Evolutionary conservation across 2,797 vertebrate species (phyloP), one percentile per base, ranked within the genome.

Genomic region (Sarcoramphus papa): DNA sequence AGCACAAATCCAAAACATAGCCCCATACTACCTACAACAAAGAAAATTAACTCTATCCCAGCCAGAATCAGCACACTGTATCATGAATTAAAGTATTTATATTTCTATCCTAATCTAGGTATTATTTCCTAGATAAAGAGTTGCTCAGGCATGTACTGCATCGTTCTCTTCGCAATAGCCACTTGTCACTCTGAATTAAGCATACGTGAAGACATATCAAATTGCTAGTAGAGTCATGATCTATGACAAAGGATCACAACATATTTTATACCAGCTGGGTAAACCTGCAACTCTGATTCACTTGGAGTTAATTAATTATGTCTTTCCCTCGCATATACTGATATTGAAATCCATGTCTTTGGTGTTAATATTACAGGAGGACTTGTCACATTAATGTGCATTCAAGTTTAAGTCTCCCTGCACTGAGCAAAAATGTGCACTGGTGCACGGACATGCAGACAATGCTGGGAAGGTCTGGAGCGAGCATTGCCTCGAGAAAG

Each of bases 301-400:
- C n/a, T 30, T 85, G 86, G 45, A 92, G 43, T 33, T 88, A 63
- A 96, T 91, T 95, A 94, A 95, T 96, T 97, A 63, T 17, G 62
- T 67, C 64, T 89, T 83, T 94, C 64, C 48, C 45, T 79, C 43
- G 78, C 70, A 90, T 92, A 81, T 76, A 65, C 41, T 95, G 54
- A 45, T 59, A n/a, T 4, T 45, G 37, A 96, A 84, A 43, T 79
- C 33, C 45, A 37, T 73, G 70, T 31, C 64, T 51, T 86, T 57
- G 81, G 18, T 57, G 57, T 33, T 84, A 83, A 83, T 83, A 53
- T 22, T 86, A 41, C 27, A 91, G 17, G 30, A 40, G 33, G 69
- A 33, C 40, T 91, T 78, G 35, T 56, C 65, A 92, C 48, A 51
- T 18, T 30, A 15, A 51, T 13, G 20, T 82, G 57, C 31, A 80